Evolutionary conservation across 30 jellyfish, hydroid and myxozoan genomes (phyloP).

Genomic region (Catostylus mosaicus): DNA sequence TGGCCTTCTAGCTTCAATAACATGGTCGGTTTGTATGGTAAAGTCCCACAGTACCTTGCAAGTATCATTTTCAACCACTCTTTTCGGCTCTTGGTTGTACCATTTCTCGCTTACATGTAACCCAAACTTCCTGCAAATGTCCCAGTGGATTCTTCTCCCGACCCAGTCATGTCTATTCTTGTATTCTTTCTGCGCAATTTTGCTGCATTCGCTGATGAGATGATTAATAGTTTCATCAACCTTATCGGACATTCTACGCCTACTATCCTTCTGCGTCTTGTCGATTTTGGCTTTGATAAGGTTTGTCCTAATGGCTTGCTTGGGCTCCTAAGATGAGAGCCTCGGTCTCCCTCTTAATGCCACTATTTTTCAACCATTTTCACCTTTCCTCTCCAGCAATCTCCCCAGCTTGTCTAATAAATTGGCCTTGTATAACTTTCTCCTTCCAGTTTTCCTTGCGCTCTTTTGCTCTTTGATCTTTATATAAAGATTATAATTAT

Average conservation of each 20-base stretch:
- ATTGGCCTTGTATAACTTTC: conserved; percentile 33
- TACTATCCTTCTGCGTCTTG: conserved; percentile 34
- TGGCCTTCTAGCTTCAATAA: conserved; percentile 22
- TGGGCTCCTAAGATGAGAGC: conserved; percentile 27
- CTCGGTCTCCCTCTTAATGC: conserved; percentile 30
- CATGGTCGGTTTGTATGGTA: no score
- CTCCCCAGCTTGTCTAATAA: conserved; percentile 24
- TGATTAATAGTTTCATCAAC: conserved; percentile 53
- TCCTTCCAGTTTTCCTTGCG: conserved; percentile 50
- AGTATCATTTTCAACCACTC: neutral
- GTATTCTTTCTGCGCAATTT: conserved; percentile 35
- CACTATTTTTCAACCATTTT: conserved; percentile 20
- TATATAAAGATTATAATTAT: no score
- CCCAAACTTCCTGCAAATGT: conserved; percentile 27
- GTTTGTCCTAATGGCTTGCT: conserved; percentile 36
- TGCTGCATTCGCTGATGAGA: conserved; percentile 19
- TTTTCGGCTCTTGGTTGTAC: conserved; percentile 29
- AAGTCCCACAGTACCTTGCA: neutral
- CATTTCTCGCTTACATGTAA: conserved; percentile 1
- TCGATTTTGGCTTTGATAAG: conserved; percentile 35
- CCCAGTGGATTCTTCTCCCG: conserved; percentile 32
- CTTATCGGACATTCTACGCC: conserved; percentile 12
- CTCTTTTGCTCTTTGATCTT: conserved; percentile 35
- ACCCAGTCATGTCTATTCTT: conserved; percentile 26
- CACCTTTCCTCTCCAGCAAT: conserved; percentile 17